phyloP scores from a whole-genome alignment of 2,113 vertebrate species.

The Bungarus multicinctus region DNA sequence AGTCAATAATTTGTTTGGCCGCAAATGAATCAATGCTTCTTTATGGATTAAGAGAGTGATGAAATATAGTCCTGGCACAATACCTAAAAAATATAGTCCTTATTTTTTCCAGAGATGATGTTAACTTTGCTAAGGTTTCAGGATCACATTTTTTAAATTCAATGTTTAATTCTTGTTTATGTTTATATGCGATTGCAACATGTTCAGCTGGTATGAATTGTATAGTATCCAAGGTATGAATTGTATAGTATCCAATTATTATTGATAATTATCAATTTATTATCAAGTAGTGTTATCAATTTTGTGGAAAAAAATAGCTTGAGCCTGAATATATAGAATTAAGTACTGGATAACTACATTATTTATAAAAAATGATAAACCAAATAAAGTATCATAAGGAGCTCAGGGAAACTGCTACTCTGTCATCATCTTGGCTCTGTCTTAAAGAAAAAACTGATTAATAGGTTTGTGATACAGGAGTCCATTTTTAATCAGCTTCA shows the following conservation, averaged over 20 bases:
- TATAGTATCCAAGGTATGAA: not conserved
- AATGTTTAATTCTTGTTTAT: not conserved
- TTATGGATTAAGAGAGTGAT: not conserved
- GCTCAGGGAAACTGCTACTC: not conserved
- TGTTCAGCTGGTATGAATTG: not conserved
- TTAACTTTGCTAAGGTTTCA: not conserved
- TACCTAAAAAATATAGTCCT: not conserved
- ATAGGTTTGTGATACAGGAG: not conserved
- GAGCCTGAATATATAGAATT: not conserved
- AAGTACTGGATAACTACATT: not conserved
- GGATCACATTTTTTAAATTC: not conserved
- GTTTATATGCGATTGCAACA: not conserved
- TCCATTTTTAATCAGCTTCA: not conserved
- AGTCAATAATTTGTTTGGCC: not conserved
- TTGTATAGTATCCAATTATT: not conserved
- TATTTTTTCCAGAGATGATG: not conserved
- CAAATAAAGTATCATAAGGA: not conserved
- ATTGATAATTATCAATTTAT: not conserved
- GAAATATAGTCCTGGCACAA: not conserved
- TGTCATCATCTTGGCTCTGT: not conserved
- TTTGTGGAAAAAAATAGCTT: not conserved
- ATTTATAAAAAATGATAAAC: not conserved
- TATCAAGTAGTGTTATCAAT: not conserved
- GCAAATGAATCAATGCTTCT: not conserved
- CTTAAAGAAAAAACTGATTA: not conserved